Evolutionary conservation across 2,797 vertebrate genomes (phyloP), one percentile per base, ranked within the genome.

Genomic region (Gila robusta): DNA sequence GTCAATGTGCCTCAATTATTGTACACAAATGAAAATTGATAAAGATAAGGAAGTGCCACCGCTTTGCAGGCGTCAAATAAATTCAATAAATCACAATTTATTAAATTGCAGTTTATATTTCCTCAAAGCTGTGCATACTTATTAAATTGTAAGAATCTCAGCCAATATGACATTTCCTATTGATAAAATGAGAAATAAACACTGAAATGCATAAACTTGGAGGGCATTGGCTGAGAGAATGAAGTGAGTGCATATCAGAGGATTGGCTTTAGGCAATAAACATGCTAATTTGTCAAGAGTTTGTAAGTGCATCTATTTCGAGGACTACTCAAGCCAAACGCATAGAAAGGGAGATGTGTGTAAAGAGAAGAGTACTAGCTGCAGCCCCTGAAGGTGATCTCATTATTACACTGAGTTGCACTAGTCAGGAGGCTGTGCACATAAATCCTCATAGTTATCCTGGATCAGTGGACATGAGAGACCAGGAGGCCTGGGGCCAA

Each of bases 1-100:
- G 82, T 87, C 94, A 91, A 95, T 94, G 91, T 6, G 83, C 81
- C 70, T 90, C 92, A 93, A 92, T 94, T 91, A 92, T 91, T 93
- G 92, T 92, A 88, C 91, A 90, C 89, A 87, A 88, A 87, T 86
- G 87, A 89, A 91, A 93, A 93, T 90, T 94, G 93, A 94, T 92
- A 90, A 94, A 91, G 91, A 91, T 14, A 87, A 81, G 90, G 54
- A 87, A 90, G 88, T 91, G 90, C 89, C 86, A 72, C n/a, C 0
- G 56, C 86, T 91, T 90, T 89, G 64, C 72, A 80, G 54, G 86
- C 83, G 41, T 86, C 88, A 80, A 93, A 93, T 10, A 0, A 0
- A 87, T 81, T 92, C 91, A 91, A 91, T 92, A 81, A 84, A 81
- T 47, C 78, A 88, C 89, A 90, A 92, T 92, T 92, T 91, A 88